phyloP scores from a whole-genome alignment of 2,797 vertebrate genomes.

The Sebastes umbrosus region DNA sequence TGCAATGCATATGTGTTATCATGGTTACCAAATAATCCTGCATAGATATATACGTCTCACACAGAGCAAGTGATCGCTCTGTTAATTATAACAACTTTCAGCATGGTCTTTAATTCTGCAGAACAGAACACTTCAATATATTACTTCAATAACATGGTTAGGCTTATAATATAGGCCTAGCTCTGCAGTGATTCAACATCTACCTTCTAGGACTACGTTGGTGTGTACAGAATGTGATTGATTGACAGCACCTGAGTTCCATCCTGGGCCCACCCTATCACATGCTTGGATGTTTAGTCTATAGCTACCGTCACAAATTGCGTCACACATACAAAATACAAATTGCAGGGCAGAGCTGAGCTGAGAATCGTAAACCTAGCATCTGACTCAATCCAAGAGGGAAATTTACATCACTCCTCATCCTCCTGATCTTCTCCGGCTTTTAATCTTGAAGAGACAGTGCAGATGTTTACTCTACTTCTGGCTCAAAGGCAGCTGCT shows the following conservation, averaged over 20 bases:
- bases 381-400: not conserved
- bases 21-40: not conserved
- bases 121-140: not conserved
- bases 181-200: not conserved
- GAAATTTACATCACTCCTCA: not conserved
- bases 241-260: not conserved
- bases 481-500: slow-evolving; percentile 38
- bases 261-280: not conserved
- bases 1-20: no score
- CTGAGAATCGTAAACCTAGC: not conserved
- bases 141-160: not conserved
- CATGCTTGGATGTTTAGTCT: not conserved
- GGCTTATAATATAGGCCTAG: not conserved
- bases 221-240: not conserved
- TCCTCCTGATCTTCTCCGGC: slow-evolving; percentile 8
- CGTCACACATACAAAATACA: not conserved
- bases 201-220: not conserved
- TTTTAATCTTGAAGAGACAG: slow-evolving; percentile 21
- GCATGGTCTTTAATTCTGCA: not conserved
- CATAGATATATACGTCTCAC: not conserved
- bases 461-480: slow-evolving; percentile 35
- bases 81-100: not conserved
- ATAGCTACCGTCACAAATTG: not conserved
- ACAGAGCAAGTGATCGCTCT: not conserved
- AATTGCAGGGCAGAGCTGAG: not conserved